Evolutionary conservation across 2,888 invertebrate genomes (phyloP).

Genomic region (Lissonota sp.): DNA sequence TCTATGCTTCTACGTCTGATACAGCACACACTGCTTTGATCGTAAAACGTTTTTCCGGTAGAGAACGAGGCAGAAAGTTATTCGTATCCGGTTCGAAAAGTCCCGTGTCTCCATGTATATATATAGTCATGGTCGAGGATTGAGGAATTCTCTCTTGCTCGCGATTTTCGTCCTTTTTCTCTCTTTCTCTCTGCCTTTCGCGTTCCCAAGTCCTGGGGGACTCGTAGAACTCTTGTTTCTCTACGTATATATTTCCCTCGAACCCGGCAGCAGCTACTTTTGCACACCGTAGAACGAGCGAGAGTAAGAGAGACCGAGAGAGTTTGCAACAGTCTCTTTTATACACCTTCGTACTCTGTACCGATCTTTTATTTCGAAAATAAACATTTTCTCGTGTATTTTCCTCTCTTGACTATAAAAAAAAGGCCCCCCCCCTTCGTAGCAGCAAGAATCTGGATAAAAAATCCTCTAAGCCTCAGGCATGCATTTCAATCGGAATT

Average conservation of each 20-base stretch:
- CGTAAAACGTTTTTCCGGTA: slow-evolving; percentile 65
- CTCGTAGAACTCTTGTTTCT: slow-evolving; percentile 58
- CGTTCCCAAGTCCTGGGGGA: slow-evolving; percentile 42
- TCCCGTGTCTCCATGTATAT: slow-evolving; percentile 27
- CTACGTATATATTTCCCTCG: slow-evolving; percentile 42
- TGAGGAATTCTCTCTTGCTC: slow-evolving; percentile 47
- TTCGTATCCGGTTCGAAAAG: slow-evolving; percentile 62
- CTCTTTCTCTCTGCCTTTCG: slow-evolving; percentile 27
- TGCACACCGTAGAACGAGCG: slow-evolving; percentile 19
- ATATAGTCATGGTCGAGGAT: slow-evolving; percentile 19
- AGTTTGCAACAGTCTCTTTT: slow-evolving; percentile 46
- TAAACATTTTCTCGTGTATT: slow-evolving; percentile 40
- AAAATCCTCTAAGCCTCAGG: too few relatives aligned
- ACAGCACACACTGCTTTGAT: slow-evolving; percentile 49
- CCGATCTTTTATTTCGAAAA: slow-evolving; percentile 25
- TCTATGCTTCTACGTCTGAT: background rate
- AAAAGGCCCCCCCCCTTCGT: too few relatives aligned
- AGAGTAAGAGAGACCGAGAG: slow-evolving; percentile 6
- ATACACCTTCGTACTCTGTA: slow-evolving; percentile 3
- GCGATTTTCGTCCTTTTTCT: slow-evolving; percentile 33
- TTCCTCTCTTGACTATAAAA: background rate
- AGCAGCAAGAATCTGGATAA: too few relatives aligned
- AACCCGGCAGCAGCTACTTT: slow-evolving; percentile 50
- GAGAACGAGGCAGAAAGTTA: slow-evolving; percentile 61
- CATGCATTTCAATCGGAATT: too few relatives aligned